Percentiles rank a stretch among this genome's conserved stretches.
Conservation (phyloP, 2,888 invertebrate genomes). For the Leucophora obtusa region DNA sequence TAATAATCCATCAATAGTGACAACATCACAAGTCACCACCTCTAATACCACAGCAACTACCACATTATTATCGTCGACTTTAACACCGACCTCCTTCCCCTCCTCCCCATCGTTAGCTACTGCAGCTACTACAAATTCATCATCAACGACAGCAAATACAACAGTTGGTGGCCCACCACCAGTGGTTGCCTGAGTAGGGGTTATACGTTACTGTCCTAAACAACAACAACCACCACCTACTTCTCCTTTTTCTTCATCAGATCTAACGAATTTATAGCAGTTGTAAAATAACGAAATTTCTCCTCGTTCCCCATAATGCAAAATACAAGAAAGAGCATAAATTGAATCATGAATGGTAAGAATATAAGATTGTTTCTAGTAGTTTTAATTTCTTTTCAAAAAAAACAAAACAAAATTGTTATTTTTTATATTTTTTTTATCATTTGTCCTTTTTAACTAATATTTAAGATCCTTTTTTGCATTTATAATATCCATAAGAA, state of each 20-base stretch:
- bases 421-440: slow-evolving; percentile 3
- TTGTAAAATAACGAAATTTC: slow-evolving; percentile 56
- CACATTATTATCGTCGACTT: slow-evolving; percentile 23
- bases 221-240: slow-evolving; percentile 56
- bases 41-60: slow-evolving; percentile 39
- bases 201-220: slow-evolving; percentile 75
- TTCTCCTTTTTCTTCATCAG: slow-evolving; percentile 42
- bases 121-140: slow-evolving; percentile 21
- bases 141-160: slow-evolving; percentile 33
- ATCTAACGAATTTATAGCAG: slow-evolving; percentile 74
- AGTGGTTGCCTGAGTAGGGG: slow-evolving; percentile 77
- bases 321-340: slow-evolving; percentile 27
- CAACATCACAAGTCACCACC: slow-evolving; percentile 54
- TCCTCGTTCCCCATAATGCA: neutral
- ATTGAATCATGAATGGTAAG: slow-evolving; percentile 40
- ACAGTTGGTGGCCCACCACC: slow-evolving; percentile 69
- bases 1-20: slow-evolving; percentile 65
- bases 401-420: slow-evolving; percentile 1
- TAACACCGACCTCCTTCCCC: neutral
- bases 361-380: slow-evolving; percentile 23
- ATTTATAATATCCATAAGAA: slow-evolving; percentile 40
- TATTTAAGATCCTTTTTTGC: slow-evolving; percentile 30
- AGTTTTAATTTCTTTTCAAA: slow-evolving; percentile 9
- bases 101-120: neutral
- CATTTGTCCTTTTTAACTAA: neutral